Evolutionary conservation across 1,140 invertebrate genomes (phyloP).

Genomic region (Amphibalanus amphitrite): DNA sequence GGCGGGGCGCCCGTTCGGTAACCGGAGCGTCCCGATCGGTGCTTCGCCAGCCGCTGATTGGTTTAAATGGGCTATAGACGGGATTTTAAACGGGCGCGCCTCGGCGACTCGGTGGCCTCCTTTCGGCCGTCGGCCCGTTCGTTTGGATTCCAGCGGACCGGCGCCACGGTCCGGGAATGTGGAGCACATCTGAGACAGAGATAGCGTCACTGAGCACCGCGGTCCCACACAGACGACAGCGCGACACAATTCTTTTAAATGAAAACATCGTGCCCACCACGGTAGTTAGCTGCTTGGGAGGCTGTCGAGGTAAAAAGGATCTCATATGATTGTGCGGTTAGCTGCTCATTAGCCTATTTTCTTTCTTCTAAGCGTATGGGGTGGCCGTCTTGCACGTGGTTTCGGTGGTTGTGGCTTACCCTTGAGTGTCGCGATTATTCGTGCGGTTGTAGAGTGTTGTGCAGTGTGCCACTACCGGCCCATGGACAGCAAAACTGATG

Average conservation of each 20-base stretch:
- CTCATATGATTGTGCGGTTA: too few relatives aligned
- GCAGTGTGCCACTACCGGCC: too few relatives aligned
- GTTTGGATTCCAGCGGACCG: not conserved
- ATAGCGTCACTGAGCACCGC: not conserved
- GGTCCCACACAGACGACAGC: not conserved
- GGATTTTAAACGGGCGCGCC: not conserved
- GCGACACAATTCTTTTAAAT: not conserved
- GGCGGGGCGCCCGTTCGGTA: not conserved
- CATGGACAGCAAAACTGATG: too few relatives aligned
- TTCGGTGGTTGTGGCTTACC: too few relatives aligned
- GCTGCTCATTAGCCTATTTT: too few relatives aligned
- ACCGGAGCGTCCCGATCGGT: not conserved
- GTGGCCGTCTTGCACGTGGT: too few relatives aligned
- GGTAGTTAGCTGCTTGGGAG: too few relatives aligned
- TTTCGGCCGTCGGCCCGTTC: not conserved
- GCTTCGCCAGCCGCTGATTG: not conserved
- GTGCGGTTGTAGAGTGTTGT: too few relatives aligned
- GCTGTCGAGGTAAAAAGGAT: too few relatives aligned
- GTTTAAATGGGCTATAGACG: not conserved
- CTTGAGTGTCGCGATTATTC: too few relatives aligned
- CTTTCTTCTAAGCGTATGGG: too few relatives aligned
- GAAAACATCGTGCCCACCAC: not conserved
- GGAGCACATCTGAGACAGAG: not conserved
- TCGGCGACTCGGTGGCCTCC: not conserved
- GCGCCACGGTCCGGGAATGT: not conserved